Percentiles rank a stretch among this genome's conserved stretches.
Conservation (phyloP, 2,113 vertebrate genomes). For the Pantherophis guttatus region DNA sequence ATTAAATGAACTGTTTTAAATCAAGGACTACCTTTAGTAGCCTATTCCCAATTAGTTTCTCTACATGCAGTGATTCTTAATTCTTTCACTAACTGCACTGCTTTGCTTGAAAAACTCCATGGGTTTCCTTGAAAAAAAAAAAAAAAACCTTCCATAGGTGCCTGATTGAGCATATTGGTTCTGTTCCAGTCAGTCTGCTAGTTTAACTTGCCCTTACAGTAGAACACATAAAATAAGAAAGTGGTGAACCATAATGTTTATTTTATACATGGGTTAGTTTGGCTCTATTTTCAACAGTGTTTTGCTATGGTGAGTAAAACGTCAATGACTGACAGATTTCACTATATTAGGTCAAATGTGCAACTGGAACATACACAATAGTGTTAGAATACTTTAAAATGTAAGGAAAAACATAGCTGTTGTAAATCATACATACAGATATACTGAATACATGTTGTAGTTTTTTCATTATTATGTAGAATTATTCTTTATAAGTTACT, state of each 20-base stretch:
- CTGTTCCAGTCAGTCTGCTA: neutral
- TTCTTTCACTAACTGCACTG: neutral
- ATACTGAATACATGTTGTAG: neutral
- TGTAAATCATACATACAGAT: neutral
- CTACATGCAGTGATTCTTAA: neutral
- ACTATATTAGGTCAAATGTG: neutral
- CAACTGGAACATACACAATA: neutral
- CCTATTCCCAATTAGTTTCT: neutral
- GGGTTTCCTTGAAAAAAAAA: neutral
- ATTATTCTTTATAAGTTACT: neutral
- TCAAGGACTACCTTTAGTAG: too few species aligned
- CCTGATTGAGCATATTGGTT: neutral
- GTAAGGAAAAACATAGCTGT: neutral
- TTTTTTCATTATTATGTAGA: neutral
- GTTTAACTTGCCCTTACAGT: neutral
- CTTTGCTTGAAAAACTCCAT: neutral
- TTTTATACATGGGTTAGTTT: neutral
- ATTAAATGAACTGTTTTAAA: too few species aligned
- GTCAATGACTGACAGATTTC: neutral
- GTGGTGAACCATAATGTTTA: neutral
- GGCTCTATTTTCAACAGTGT: neutral
- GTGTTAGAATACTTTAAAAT: neutral
- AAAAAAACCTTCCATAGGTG: neutral
- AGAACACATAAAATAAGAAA: neutral
- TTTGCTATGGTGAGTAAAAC: neutral